These are phyloP conservation scores for Dinoponera quadriceps DNA, from an alignment of 1,140 invertebrate species.

Conservation along the genomic window DNA sequence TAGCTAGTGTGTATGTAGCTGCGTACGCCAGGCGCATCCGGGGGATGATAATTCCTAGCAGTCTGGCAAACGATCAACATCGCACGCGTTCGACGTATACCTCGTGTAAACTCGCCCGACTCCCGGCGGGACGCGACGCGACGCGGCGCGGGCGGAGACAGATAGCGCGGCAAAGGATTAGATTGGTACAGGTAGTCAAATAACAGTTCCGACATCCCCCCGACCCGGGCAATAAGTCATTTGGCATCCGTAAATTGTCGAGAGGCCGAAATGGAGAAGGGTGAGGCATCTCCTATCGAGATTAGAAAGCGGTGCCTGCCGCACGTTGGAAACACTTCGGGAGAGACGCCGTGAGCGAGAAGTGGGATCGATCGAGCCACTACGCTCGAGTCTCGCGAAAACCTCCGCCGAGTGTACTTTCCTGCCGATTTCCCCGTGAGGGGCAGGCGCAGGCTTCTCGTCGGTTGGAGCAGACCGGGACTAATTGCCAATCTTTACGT, in stretches of 20 bases:
- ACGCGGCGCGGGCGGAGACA: conserved; percentile 33
- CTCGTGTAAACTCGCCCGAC: conserved; percentile 69
- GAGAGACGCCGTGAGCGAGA: not conserved
- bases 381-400: not conserved
- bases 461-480: no score
- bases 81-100: conserved; percentile 66
- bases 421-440: no score
- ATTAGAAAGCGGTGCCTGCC: conserved; percentile 6
- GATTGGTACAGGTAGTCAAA: conserved; percentile 73
- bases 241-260: conserved; percentile 61
- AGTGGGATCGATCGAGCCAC: not conserved
- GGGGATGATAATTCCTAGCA: conserved; percentile 75
- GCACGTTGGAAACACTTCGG: not conserved
- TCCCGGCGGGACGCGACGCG: conserved; percentile 50
- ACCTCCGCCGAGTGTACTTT: no score
- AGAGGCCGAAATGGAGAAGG: not conserved
- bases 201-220: conserved; percentile 69
- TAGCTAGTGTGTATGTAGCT: conserved; percentile 12
- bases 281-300: not conserved
- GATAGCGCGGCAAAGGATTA: conserved; percentile 63
- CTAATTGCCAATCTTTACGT: no score
- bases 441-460: no score
- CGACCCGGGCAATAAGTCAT: conserved; percentile 66
- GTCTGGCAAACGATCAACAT: conserved; percentile 80
- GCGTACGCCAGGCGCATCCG: conserved; percentile 48